A percentile compares a stretch with the other conserved stretches of the same genome.
Conservation (phyloP, 2,797 vertebrate genomes). For the Bradypodion ventrale region DNA sequence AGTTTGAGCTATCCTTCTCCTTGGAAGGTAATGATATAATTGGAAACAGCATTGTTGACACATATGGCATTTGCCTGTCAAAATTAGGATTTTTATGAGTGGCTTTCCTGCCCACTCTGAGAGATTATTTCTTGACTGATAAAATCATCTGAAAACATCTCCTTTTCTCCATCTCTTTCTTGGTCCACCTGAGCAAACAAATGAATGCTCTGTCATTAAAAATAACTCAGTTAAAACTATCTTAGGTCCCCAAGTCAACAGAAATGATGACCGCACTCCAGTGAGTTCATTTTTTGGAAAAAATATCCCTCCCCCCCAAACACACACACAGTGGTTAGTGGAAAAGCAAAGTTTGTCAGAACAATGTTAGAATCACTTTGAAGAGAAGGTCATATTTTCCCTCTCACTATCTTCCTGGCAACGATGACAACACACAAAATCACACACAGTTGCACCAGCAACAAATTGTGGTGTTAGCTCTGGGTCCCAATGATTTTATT, state of each 20-base stretch:
- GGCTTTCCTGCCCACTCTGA: background rate
- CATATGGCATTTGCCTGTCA: background rate
- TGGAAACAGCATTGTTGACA: background rate
- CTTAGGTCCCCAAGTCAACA: background rate
- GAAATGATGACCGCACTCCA: constrained; percentile 9
- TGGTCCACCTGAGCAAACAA: background rate
- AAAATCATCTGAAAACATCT: background rate
- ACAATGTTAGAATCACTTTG: constrained; percentile 18
- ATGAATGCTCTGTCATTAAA: background rate
- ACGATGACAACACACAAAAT: background rate
- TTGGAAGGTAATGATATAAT: background rate
- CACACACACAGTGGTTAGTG: background rate
- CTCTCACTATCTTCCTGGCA: background rate
- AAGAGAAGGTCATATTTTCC: background rate
- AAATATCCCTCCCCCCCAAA: no score
- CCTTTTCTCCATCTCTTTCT: background rate
- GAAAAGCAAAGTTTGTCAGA: constrained; percentile 31
- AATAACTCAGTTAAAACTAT: constrained; percentile 27
- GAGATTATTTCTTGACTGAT: background rate
- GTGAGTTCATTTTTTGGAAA: constrained; percentile 18
- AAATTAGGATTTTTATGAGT: background rate
- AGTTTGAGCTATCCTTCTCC: background rate
- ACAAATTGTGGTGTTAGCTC: constrained; percentile 7
- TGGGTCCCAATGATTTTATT: background rate
- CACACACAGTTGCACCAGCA: background rate